Base-by-base conservation (phyloP, 2,113 vertebrate genomes). In the Octodon degus region DNA sequence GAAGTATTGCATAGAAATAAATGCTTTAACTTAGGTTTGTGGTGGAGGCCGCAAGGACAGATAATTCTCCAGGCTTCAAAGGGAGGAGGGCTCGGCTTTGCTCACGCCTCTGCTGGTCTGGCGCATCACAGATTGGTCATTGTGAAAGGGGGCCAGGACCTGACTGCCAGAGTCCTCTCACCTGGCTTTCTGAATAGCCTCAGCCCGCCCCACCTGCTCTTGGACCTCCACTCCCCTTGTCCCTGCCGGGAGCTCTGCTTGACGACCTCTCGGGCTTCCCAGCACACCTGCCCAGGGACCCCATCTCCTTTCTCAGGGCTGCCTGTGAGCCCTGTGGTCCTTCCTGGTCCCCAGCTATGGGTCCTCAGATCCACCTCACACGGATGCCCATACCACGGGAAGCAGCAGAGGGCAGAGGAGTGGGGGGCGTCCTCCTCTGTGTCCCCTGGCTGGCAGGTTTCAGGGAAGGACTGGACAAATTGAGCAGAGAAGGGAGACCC, bases 121-220 rank as follows among this genome's bases (percentile, higher is more conserved):
- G 63, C 16, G 37, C 65, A 40, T 82, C 63, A 43, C 55, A 80
- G 81, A 68, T 1, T 32, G 8, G 30, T 50, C 85, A 5, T 80
- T 86, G 37, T 76, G 77, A 91, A 67, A 89, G 74, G 0, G 12
- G 5, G 17, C 60, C 63, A 55, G 79, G n/a, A 79, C 20, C n/a
- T 32, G 27, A 24, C 11, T 47, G 43, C 5, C 24, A 8, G 62
- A 4, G 16, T 3, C 16, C 55, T 58, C 55, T 58, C 67, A 74
- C 25, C 47, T 79, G 67, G 3, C 12, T 90, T 91, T 88, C 76
- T 82, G 72, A 89, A 50, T 83, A 47, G 83, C 91, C 84, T 95
- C 63, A 43, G 14, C 47, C 16, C 60, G 13, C 3, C 30, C 60
- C 72, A 22, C 55, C 53, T 82, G 86, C 20, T 55, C 65, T 47